phyloP scores from a whole-genome alignment of 2,113 vertebrate genomes.

The Onychostoma macrolepis region DNA sequence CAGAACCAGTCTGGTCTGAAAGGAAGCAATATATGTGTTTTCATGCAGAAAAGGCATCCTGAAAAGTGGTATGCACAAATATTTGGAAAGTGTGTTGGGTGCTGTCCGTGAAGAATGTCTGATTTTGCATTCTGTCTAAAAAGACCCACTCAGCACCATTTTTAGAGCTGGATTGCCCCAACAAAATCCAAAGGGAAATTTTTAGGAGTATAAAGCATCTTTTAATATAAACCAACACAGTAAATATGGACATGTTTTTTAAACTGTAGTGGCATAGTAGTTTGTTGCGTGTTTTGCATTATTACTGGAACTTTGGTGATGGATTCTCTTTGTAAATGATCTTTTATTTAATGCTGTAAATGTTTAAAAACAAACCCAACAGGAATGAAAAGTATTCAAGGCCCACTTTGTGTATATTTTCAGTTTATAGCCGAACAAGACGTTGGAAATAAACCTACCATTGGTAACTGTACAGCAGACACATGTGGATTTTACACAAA shows the following conservation, averaged over 20 bases:
- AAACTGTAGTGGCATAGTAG: neutral
- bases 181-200: neutral
- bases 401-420: neutral
- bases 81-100: slow-evolving; percentile 15
- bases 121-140: slow-evolving; percentile 46
- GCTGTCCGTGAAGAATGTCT: neutral
- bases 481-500: neutral
- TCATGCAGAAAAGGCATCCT: neutral
- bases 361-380: neutral
- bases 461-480: neutral
- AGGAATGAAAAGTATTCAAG: neutral
- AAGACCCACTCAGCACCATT: neutral
- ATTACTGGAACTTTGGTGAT: neutral
- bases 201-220: neutral
- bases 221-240: neutral
- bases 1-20: slow-evolving; percentile 1
- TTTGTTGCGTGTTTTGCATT: neutral
- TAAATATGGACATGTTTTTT: neutral
- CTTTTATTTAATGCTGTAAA: neutral
- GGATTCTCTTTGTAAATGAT: neutral
- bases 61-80: neutral
- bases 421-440: neutral
- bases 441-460: neutral
- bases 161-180: neutral
- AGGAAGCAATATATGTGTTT: neutral